Percentiles rank a stretch among this genome's conserved stretches.
phyloP scores from a whole-genome alignment of 2,797 vertebrate genomes.

The Potorous gilbertii region DNA sequence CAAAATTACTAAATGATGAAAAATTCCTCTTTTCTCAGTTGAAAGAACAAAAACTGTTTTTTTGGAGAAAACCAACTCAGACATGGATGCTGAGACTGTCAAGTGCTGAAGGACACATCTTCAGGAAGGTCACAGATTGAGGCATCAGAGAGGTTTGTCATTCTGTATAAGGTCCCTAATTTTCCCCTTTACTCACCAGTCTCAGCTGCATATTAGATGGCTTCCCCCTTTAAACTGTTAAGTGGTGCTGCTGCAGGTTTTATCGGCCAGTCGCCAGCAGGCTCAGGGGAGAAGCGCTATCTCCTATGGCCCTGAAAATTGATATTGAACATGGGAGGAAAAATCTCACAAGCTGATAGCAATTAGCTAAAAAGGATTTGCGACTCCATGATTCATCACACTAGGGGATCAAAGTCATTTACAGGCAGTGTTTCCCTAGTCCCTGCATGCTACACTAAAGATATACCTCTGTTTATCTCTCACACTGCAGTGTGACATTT shows the following conservation, averaged over 20 bases:
- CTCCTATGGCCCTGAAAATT: slow-evolving; percentile 98
- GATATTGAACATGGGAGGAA: slow-evolving; percentile 98
- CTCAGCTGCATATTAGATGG: slow-evolving; percentile 91
- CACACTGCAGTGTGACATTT: slow-evolving; percentile 89
- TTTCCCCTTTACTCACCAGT: slow-evolving; percentile 87
- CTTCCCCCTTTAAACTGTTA: slow-evolving; percentile 90
- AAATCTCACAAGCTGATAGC: slow-evolving; percentile 97
- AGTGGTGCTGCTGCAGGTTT: slow-evolving; percentile 95
- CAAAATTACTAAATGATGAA: accelerated
- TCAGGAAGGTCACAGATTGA: slow-evolving; percentile 87
- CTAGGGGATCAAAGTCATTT: slow-evolving; percentile 95
- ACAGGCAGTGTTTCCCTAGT: slow-evolving; percentile 88
- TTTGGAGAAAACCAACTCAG: not conserved
- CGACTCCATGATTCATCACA: slow-evolving; percentile 96
- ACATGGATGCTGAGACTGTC: not conserved
- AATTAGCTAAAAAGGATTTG: slow-evolving; percentile 99
- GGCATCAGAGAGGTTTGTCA: slow-evolving; percentile 85
- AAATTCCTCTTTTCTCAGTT: accelerated
- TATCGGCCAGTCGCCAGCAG: slow-evolving; percentile 90
- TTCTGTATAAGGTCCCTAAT: slow-evolving; percentile 84
- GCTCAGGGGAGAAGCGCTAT: slow-evolving; percentile 93
- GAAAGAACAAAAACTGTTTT: not conserved
- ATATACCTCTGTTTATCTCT: slow-evolving; percentile 86
- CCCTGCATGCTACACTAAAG: slow-evolving; percentile 82
- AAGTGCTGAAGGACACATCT: slow-evolving; percentile 67